Base-by-base conservation (phyloP, 2,888 invertebrate species). In the Phymatocera aterrima region DNA sequence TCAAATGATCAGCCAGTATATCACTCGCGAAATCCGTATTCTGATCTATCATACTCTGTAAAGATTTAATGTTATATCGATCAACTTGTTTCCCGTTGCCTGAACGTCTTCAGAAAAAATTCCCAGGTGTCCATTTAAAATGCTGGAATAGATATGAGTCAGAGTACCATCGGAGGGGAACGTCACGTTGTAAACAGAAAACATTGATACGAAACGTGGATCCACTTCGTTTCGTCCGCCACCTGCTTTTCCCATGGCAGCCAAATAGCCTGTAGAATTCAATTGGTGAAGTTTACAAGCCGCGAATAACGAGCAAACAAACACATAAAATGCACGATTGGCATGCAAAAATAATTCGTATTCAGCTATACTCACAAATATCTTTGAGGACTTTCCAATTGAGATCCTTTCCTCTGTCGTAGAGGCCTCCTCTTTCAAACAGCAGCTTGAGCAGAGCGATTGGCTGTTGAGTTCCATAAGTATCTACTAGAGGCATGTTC, bases 391-490 rank as follows among this genome's bases (percentile, higher is more conserved):
- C 94, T 90, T 97, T 98, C 97, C 98, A 97, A 89, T 94, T 96
- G 4, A 98, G 93, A 87, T 97, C 97, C 89, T 97, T 97, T 34
- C 95, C 96, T 77, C 97, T 92, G 90, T 97, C 97, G 88, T 97
- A 98, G 90, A 97, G 94, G 21, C 98, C 98, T 78, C 96, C 96
- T 80, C 94, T 93, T 90, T 98, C 97, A 81, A 98, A 94, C n/a
- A 98, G 90, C 12, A 97, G 91, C 89, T 98, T 98, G n/a, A 98
- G 91, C 48, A 98, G 91, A 0, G 98, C 98, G 83, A 98, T 97
- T 0, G 98, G 98, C 87, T 98, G 98, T 87, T 98, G 98, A 0
- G 97, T 98, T 0, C 98, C 98, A 88, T 98, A 98, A 0, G 93
- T 94, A 87, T 97, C 97, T 64, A 95, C 95, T 91, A 95, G 93